Percentiles rank a stretch among this genome's conserved stretches.
phyloP scores from a whole-genome alignment of 2,113 vertebrate genomes.

The Platichthys stellatus region DNA sequence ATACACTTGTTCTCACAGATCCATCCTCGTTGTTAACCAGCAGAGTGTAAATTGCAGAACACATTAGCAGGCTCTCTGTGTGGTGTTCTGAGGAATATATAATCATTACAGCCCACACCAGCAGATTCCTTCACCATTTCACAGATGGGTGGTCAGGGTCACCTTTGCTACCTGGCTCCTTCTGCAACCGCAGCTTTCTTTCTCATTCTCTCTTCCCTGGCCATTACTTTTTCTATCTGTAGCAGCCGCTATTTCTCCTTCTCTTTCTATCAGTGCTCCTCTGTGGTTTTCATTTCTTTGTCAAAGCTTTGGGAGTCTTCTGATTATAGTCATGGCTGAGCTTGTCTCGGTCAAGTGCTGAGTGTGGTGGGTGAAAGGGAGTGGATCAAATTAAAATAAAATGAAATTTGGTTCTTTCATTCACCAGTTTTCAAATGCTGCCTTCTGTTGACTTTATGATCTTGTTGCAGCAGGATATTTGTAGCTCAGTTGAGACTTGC shows the following conservation, averaged over 20 bases:
- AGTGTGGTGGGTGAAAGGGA: background rate
- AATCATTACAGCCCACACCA: conserved; percentile 72
- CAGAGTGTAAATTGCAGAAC: conserved; percentile 47
- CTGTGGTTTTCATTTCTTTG: conserved; percentile 1
- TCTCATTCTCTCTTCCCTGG: conserved; percentile 13
- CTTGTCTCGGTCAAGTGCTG: background rate
- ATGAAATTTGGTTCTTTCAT: background rate
- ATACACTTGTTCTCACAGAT: conserved; percentile 58
- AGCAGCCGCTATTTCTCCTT: background rate
- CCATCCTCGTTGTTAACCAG: conserved; percentile 53
- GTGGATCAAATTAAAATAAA: background rate
- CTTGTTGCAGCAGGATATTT: background rate
- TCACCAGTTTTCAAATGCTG: background rate
- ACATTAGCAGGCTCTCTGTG: conserved; percentile 63
- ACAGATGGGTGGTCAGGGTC: conserved; percentile 76
- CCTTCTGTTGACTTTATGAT: background rate
- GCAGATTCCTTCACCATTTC: conserved; percentile 72
- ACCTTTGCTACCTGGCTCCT: conserved; percentile 70
- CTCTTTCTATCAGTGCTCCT: background rate
- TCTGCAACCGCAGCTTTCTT: conserved; percentile 53
- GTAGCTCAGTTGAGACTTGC: background rate
- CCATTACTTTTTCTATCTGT: background rate
- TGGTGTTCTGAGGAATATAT: conserved; percentile 67
- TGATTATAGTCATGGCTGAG: background rate
- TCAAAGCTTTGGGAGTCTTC: background rate